Base-by-base conservation (phyloP, 2,797 vertebrate genomes). In the Spinus olivaceus region DNA sequence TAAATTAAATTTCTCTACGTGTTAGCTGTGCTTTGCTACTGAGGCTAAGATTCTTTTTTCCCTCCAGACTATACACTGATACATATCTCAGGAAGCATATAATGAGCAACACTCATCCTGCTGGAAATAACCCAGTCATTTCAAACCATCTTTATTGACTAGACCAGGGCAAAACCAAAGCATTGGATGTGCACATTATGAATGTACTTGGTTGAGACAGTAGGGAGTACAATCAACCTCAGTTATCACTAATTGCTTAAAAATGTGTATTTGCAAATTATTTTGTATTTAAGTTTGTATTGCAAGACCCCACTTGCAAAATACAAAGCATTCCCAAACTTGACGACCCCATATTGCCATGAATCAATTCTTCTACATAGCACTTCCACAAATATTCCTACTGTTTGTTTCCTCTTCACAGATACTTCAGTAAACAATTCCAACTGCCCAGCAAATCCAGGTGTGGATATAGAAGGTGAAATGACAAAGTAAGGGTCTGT, bases 401-500 rank as follows among this genome's bases (percentile, higher is more conserved):
- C 3, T 49, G 41, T 50, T 77, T 35, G 47, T 57, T 83, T 57
- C 14, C 11, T 20, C 4, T 33, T 35, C 10, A 46, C 69, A 97
- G 94, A 25, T 80, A 23, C 28, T 66, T 83, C 71, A 69, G 25
- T 16, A 74, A 94, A 91, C 56, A 71, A 28, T 51, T 90, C 95
- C 56, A 72, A 19, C 39, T 98, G 97, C 73, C 33, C 81, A 30
- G 23, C 74, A 51, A 4, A 83, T 47, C 90, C 95, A 86, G 77
- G 81, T 56, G 22, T 97, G 72, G 96, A 97, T 92, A 97, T 98
- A 90, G 97, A 98, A 97, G 88, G 50, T 63, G 73, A 96, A 83
- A 98, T 98, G 97, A 93, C 97, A 53, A 84, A 12, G 98, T 98
- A 95, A 97, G 96, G 28, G 9, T 54, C 57, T 44, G 32, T 33